A percentile compares a stretch with the other conserved stretches of the same genome.
Conservation (phyloP, 1,140 invertebrate species). For the Calliphora vicina region DNA sequence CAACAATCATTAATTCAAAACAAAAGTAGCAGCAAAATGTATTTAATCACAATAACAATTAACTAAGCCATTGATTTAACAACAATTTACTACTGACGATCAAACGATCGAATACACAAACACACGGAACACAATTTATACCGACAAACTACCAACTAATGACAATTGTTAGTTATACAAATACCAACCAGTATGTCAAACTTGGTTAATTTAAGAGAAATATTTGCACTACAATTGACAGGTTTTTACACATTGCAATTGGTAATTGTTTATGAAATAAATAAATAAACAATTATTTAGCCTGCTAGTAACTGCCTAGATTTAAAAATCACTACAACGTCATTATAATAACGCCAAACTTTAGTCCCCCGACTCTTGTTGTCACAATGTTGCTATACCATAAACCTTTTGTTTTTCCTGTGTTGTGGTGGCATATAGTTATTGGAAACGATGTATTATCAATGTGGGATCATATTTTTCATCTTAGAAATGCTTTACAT, state of each 20-base stretch:
- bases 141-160: not conserved
- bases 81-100: not conserved
- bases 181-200: not conserved
- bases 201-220: not conserved
- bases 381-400: too few species aligned
- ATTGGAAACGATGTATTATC: too few species aligned
- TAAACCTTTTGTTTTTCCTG: too few species aligned
- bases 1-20: not conserved
- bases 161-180: not conserved
- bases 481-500: too few species aligned
- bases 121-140: not conserved
- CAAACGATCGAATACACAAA: not conserved
- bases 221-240: constrained; percentile 6
- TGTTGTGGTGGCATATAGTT: too few species aligned
- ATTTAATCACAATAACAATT: not conserved
- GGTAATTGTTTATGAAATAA: too few species aligned
- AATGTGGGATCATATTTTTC: too few species aligned
- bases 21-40: not conserved
- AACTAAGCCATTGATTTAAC: constrained; percentile 8
- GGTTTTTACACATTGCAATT: not conserved
- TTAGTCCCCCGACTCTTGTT: too few species aligned
- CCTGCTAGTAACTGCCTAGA: too few species aligned
- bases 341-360: too few species aligned
- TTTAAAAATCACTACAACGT: too few species aligned
- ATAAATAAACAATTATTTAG: too few species aligned